Base-by-base conservation (phyloP, 2,888 invertebrate species). In the Sepiola atlantica region DNA sequence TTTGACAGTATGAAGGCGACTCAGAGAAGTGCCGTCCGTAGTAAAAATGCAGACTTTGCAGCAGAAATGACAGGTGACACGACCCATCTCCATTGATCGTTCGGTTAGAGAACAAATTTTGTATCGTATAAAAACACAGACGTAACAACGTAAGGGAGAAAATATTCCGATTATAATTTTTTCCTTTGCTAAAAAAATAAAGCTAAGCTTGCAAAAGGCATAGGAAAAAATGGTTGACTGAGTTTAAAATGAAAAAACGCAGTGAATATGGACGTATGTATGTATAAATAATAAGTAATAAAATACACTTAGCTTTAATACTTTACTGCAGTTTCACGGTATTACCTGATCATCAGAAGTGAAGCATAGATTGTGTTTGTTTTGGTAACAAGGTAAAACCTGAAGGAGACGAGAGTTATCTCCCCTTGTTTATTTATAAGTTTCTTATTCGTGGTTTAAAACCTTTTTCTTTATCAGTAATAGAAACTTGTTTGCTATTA, bases 31-130 rank as follows among this genome's bases (percentile, higher is more conserved):
- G n/a, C 77, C 77, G 32, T 77, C 32, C 21, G 2, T n/a, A 0
- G 77, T 77, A 77, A 77, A 77, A 32, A n/a, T 77, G 18, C 32
- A 32, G 18, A n/a, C n/a, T n/a, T 77, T 77, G 77, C 32, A n/a
- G 16, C n/a, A 77, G 18, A 32, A 77, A 32, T 77, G n/a, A 16
- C 1, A 77, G n/a, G n/a, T n/a, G 77, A 77, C 77, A 77, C 77
- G 32, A n/a, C n/a, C 77, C 77, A 77, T 77, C 77, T 77, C n/a
- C 77, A 77, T n/a, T 77, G 77, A 77, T n/a, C n/a, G 77, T 77
- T 77, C n/a, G 20, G 32, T 32, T 18, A 14, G 77, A 77, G 14
- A 4, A n/a, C 32, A 77, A 77, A 77, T 77, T 14, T 14, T 6
- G 0, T 24, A 28, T 14, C 12, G 28, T 6, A 32, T 77, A 77